Evolutionary conservation across 2,888 invertebrate genomes (phyloP), one percentile per base, ranked within the genome.

Genomic region (Mechanitis messenoides): DNA sequence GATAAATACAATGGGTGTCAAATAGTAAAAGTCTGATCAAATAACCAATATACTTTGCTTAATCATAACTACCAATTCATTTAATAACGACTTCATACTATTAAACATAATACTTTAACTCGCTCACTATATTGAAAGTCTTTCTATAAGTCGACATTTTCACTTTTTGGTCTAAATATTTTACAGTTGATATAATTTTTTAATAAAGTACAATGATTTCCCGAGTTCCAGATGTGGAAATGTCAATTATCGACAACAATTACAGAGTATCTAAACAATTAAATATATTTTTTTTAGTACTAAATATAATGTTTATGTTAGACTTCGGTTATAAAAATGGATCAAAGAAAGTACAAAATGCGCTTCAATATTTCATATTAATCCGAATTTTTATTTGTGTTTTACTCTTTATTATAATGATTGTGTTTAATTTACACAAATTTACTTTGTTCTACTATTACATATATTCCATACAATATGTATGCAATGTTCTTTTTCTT

Each of bases 251-350:
- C 46, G 35, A 60, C 6, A 45, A 35, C 45, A 53, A 20, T 31
- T 53, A 46, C 12, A 31, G 45, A 5, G n/a, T 53, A n/a, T 57
- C 56, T n/a, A 61, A 33, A 55, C 47, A 0, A 28, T 38, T 60
- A 3, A 20, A 42, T 33, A 55, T 57, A 33, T 63, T 63, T 55
- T 63, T 63, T 45, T 1, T 33, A 2, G 42, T 57, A 33, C 20
- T 63, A 35, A 54, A 47, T n/a, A 9, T 33, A 33, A 20, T 55
- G 9, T 63, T 63, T 47, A 54, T 59, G 45, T 50, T 63, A 12
- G 60, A 60, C 11, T 63, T 56, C 20, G 63, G 63, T 11, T 63
- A 54, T 42, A 60, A 31, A 60, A 35, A 12, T 33, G 2, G 20
- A 5, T 57, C 63, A 11, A 12, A 12, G 5, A 63, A 45, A 55